Evolutionary conservation across 2,797 vertebrate genomes (phyloP).

Genomic region (Orientallactaga sibirica): DNA sequence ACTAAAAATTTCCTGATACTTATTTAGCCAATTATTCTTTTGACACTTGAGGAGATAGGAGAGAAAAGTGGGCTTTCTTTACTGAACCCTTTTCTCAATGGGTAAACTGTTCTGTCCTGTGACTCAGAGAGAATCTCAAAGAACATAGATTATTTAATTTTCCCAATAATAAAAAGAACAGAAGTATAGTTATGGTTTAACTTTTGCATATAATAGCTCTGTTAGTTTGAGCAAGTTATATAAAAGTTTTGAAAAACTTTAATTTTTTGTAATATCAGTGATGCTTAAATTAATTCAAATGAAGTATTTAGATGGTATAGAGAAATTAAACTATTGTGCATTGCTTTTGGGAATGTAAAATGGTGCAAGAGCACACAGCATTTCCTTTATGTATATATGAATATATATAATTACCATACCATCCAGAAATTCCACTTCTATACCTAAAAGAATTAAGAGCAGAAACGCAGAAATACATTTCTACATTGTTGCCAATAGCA

Average conservation of each 20-base stretch:
- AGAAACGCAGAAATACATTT: not conserved
- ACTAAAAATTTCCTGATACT: slow-evolving; percentile 44
- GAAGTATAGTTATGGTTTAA: not conserved
- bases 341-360: not conserved
- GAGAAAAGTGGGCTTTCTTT: slow-evolving; percentile 17
- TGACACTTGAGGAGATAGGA: not conserved
- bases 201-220: slow-evolving; percentile 21
- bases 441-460: not conserved
- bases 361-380: not conserved
- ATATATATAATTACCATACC: not conserved
- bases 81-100: slow-evolving; percentile 1
- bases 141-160: slow-evolving; percentile 43
- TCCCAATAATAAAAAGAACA: slow-evolving; percentile 38
- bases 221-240: slow-evolving; percentile 3
- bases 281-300: slow-evolving; percentile 40
- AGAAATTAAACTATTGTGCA: not conserved
- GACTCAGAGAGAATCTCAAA: slow-evolving; percentile 7
- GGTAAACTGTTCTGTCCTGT: not conserved
- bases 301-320: not conserved
- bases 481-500: not conserved
- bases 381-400: not conserved
- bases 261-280: slow-evolving; percentile 36
- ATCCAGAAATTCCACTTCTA: not conserved
- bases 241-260: not conserved
- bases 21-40: slow-evolving; percentile 56